Evolutionary conservation across 2,888 invertebrate genomes (phyloP), one percentile per base, ranked within the genome.

Genomic region (Drosophila paracracens): DNA sequence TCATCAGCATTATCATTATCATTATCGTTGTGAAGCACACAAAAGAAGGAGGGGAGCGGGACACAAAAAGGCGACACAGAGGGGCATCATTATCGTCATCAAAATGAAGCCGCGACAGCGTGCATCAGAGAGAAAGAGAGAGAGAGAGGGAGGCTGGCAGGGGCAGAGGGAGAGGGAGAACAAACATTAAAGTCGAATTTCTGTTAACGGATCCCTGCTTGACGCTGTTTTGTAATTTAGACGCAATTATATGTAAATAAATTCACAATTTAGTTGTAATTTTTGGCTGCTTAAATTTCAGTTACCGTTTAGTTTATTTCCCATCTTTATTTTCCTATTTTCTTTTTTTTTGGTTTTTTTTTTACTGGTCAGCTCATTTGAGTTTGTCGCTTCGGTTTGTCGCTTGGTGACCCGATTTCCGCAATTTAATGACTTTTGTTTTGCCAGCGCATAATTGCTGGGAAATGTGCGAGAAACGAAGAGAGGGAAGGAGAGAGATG

Each of bases 381-480:
- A 67, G 79, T 71, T 76, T 70, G 71, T 64, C 62, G 68, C 69
- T 67, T 70, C 25, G 62, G 53, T 74, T 64, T 64, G 79, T 70
- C 79, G 76, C 76, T 82, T 88, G 89, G 81, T 89, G 90, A 87
- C 87, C 87, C 87, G 87, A 88, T 87, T 87, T 88, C 90, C 87
- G 87, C 89, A 83, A 83, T 90, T 90, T 86, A 88, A 88, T 88
- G 90, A 78, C 89, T 86, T 89, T 85, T 89, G 78, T 72, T 89
- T 89, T 86, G 79, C 89, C 88, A 84, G 79, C 76, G 76, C 77
- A 90, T 90, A 90, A 87, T 87, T 87, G 88, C 79, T 88, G 87
- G 81, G 90, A 88, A 83, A 82, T 61, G 78, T 77, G 70, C 53
- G 61, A 66, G 62, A 40, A 51, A 62, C 66, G 56, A 46, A 38